Evolutionary conservation across 2,113 vertebrate genomes (phyloP), one percentile per base, ranked within the genome.

Genomic region (Struthio camelus): DNA sequence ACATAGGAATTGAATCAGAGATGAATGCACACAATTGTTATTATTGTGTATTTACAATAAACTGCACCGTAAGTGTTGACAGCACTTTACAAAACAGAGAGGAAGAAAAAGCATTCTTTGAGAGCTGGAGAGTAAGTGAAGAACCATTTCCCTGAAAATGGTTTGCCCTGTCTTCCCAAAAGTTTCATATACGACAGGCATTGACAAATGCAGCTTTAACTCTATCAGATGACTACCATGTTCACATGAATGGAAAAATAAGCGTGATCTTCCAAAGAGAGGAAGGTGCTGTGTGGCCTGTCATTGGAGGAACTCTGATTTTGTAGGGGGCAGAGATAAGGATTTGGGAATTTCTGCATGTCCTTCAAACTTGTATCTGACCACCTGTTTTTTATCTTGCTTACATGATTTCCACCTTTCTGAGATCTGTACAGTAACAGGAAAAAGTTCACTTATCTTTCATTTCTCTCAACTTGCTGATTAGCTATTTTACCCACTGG

Each of bases 1-100:
- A 84, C 93, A 97, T 93, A 69, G 96, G 93, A 95, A 94, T 89
- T 75, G 89, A 97, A 94, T 93, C 10, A 5, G 75, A 94, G 87
- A 95, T 95, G 89, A 97, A 96, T 97, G 91, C 17, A 25, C 27
- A 12, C 89, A 95, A 93, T 96, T 97, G 93, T 95, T 97, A 85
- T 97, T 94, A 97, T 97, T 96, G 97, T 96, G 89, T 97, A 97
- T 97, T 97, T 97, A 97, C 96, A 96, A 97, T 95, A 97, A 97
- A 96, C 93, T 96, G 95, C 93, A 95, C 92, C 93, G 89, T 94
- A 93, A 96, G 92, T 96, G 93, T 96, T 93, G 84, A 96, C 94
- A 95, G 93, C 79, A 46, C 84, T 95, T 94, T 83, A 89, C 89
- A 95, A 97, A 97, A 94, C 80, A 97, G 76, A 93, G 58, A 85